phyloP scores from a whole-genome alignment of 2,113 vertebrate genomes.

The Bufo gargarizans region DNA sequence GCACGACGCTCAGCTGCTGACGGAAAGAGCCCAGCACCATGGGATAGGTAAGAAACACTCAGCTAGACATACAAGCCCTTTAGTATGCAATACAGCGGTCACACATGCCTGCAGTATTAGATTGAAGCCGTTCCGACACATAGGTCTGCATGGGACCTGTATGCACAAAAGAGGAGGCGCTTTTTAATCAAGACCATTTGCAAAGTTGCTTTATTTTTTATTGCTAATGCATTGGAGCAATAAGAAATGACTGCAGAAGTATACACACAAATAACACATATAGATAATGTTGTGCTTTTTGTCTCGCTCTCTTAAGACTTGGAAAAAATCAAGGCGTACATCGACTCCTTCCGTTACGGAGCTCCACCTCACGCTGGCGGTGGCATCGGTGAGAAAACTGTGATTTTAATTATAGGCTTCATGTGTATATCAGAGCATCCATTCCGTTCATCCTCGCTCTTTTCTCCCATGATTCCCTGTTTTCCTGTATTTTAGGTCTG shows the following conservation, averaged over 20 bases:
- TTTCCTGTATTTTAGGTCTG: slow-evolving; percentile 76
- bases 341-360: slow-evolving; percentile 96
- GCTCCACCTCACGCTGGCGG: slow-evolving; percentile 95
- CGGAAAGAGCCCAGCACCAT: slow-evolving; percentile 89
- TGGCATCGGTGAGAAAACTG: slow-evolving; percentile 84
- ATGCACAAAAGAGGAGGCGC: not conserved
- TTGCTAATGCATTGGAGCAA: not conserved
- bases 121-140: too few species aligned
- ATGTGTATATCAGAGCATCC: not conserved
- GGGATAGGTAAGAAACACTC: slow-evolving; percentile 81
- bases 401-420: not conserved
- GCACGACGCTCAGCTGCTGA: slow-evolving; percentile 91
- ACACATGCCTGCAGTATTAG: too few species aligned
- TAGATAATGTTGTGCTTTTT: not conserved
- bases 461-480: not conserved
- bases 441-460: not conserved
- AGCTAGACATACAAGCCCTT: not conserved
- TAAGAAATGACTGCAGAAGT: not conserved
- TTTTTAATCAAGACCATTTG: not conserved
- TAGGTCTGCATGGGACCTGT: not conserved
- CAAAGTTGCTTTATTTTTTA: not conserved
- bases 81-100: not conserved
- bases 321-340: slow-evolving; percentile 97
- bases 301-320: slow-evolving; percentile 78
- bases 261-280: not conserved